phyloP scores from a whole-genome alignment of 1,140 invertebrate genomes.

The Elysia chlorotica region DNA sequence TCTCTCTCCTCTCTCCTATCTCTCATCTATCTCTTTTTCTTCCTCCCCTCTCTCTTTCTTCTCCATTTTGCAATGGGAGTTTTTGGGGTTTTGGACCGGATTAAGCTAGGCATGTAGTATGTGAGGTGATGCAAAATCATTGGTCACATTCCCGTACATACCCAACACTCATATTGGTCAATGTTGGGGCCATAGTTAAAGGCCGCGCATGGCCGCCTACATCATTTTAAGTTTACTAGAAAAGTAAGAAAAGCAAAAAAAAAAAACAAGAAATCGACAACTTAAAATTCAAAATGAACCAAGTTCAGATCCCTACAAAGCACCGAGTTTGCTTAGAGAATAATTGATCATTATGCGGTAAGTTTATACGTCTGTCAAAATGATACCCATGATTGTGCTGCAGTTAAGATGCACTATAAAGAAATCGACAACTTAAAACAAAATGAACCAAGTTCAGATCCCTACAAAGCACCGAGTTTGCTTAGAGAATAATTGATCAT shows the following conservation, averaged over 20 bases:
- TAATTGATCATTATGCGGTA: not conserved
- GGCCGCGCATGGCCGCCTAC: not conserved
- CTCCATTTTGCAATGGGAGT: not conserved
- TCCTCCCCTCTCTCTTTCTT: not conserved
- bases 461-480: not conserved
- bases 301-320: not conserved
- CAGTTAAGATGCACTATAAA: not conserved
- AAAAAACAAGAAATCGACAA: not conserved
- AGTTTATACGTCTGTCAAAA: not conserved
- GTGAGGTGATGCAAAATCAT: not conserved
- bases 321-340: not conserved
- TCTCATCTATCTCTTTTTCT: not conserved
- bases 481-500: not conserved
- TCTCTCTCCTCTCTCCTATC: slow-evolving; percentile 1
- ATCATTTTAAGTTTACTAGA: not conserved
- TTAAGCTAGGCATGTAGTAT: no score
- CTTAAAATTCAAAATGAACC: not conserved
- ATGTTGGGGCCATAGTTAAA: not conserved
- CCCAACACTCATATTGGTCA: not conserved
- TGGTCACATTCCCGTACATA: not conserved
- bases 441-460: not conserved
- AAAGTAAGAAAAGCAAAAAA: not conserved
- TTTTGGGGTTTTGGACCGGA: not conserved
- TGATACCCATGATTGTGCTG: not conserved
- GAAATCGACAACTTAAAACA: not conserved